These are phyloP conservation scores for Tichodroma muraria DNA, from an alignment of 2,113 vertebrate genomes.

Conservation along the genomic window DNA sequence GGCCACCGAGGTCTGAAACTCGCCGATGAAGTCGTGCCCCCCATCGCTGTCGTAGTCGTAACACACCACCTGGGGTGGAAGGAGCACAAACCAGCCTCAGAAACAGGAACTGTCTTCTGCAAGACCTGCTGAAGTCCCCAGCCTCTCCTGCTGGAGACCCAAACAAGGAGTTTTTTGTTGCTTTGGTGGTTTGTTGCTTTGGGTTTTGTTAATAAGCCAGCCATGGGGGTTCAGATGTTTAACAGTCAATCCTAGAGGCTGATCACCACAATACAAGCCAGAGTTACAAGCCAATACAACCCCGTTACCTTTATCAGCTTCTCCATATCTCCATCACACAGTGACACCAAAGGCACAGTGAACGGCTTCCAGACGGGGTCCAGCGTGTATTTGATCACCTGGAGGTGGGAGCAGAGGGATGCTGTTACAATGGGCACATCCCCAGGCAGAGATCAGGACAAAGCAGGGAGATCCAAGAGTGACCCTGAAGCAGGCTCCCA, in stretches of 20 bases:
- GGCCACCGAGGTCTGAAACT: slow-evolving; percentile 85
- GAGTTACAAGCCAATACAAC: too few relatives aligned
- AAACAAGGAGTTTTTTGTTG: not conserved
- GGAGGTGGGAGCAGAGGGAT: not conserved
- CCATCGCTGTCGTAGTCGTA: slow-evolving; percentile 96
- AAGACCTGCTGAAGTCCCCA: not conserved
- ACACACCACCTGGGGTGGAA: slow-evolving; percentile 79
- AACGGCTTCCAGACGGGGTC: slow-evolving; percentile 94
- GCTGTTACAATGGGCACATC: rapidly evolving
- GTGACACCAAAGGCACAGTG: slow-evolving; percentile 90
- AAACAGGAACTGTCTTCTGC: rapidly evolving
- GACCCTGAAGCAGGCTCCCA: not conserved
- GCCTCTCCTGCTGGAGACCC: not conserved
- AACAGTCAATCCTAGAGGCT: not conserved
- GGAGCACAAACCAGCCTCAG: not conserved
- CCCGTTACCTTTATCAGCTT: slow-evolving; percentile 84
- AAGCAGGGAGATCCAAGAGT: not conserved
- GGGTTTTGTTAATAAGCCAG: not conserved
- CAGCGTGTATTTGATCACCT: slow-evolving; percentile 98
- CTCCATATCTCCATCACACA: slow-evolving; percentile 91
- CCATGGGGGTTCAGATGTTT: not conserved
- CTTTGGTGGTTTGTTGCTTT: not conserved
- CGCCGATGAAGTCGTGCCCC: slow-evolving; percentile 96
- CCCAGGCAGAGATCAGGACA: not conserved
- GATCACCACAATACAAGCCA: rapidly evolving